Conservation (phyloP, 1,140 invertebrate genomes). For the Drosophila sechellia region DNA sequence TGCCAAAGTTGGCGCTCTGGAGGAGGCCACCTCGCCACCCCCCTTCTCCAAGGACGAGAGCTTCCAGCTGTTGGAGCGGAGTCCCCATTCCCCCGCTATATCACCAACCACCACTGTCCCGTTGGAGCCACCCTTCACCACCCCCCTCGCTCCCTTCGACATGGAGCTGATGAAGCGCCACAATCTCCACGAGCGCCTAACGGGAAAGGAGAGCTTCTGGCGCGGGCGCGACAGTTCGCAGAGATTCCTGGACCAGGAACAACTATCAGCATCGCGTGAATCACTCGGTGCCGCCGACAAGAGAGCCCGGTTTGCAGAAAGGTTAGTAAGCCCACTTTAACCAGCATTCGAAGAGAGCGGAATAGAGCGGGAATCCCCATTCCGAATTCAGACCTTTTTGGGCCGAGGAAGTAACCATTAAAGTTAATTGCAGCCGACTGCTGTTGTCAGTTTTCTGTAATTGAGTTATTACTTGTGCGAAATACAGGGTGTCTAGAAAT, state of each 20-base stretch:
- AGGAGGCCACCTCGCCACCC: slow-evolving; percentile 18
- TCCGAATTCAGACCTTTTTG: not conserved
- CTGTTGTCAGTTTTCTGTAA: slow-evolving; percentile 36
- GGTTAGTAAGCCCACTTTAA: slow-evolving; percentile 29
- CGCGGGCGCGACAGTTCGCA: slow-evolving; percentile 9
- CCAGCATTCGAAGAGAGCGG: slow-evolving; percentile 1
- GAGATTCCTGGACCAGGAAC: slow-evolving; percentile 57
- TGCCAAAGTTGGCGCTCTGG: slow-evolving; percentile 25
- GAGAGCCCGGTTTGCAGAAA: slow-evolving; percentile 53
- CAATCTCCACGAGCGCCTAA: slow-evolving; percentile 40
- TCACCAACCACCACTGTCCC: not conserved
- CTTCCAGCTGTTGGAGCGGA: slow-evolving; percentile 29
- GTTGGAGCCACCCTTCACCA: slow-evolving; percentile 52
- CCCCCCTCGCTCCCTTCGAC: slow-evolving; percentile 65
- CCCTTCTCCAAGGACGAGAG: slow-evolving; percentile 26
- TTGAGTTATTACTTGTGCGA: slow-evolving; percentile 27
- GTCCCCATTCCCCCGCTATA: not conserved
- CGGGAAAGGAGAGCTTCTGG: slow-evolving; percentile 41
- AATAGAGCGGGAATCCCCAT: not conserved
- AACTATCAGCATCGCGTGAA: slow-evolving; percentile 20
- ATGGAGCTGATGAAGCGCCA: slow-evolving; percentile 62
- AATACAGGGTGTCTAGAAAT: slow-evolving; percentile 40
- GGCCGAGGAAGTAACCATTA: slow-evolving; percentile 61
- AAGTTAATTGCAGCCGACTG: slow-evolving; percentile 46
- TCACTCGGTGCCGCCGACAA: slow-evolving; percentile 55